Evolutionary conservation across 2,797 vertebrate species (phyloP).

Genomic region (Artibeus lituratus): DNA sequence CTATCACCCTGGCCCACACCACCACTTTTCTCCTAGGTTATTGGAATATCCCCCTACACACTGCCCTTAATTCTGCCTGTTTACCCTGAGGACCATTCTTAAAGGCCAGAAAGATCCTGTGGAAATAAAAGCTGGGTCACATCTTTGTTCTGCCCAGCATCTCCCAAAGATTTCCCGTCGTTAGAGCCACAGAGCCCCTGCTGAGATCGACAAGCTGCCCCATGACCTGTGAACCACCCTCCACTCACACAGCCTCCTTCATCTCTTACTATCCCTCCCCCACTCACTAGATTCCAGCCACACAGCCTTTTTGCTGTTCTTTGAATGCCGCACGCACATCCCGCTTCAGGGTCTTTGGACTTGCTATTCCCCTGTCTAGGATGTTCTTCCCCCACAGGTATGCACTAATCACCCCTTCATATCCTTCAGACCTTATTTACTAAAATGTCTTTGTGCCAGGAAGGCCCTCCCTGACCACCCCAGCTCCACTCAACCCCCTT

Average conservation of each 20-base stretch:
- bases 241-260: background rate
- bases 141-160: background rate
- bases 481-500: background rate
- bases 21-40: background rate
- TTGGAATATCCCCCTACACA: background rate
- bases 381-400: background rate
- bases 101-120: background rate
- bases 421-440: background rate
- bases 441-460: background rate
- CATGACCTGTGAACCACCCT: background rate
- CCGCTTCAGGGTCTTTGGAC: background rate
- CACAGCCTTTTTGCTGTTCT: background rate
- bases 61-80: background rate
- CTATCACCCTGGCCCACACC: background rate
- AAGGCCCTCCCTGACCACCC: background rate
- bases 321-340: background rate
- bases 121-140: background rate
- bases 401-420: background rate
- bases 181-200: background rate
- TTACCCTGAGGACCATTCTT: background rate
- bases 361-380: background rate
- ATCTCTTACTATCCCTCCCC: background rate
- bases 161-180: background rate
- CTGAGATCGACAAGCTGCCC: background rate
- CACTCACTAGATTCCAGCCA: background rate